A percentile compares a stretch with the other conserved stretches of the same genome.
phyloP scores from a whole-genome alignment of 1,140 invertebrate genomes.

The Orchesella cincta region DNA sequence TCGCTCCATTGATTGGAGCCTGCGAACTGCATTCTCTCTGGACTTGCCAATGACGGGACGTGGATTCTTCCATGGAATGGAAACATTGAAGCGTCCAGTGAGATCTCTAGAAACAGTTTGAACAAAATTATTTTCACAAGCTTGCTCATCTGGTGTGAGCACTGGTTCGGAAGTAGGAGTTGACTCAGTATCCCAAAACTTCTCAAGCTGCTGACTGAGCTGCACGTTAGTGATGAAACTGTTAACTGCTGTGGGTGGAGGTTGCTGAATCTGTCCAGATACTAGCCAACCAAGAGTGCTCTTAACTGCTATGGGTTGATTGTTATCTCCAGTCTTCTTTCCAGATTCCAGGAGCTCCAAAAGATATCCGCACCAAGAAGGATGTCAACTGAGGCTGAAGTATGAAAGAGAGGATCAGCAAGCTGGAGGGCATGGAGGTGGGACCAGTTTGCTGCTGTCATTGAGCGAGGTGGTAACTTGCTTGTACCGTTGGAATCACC shows the following conservation, averaged over 20 bases:
- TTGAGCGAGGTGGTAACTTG: not conserved
- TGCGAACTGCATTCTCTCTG: not conserved
- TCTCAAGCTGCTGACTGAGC: not conserved
- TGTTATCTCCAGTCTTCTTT: not conserved
- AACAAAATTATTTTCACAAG: not conserved
- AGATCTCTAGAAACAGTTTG: not conserved
- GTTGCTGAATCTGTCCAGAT: not conserved
- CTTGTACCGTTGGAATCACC: not conserved
- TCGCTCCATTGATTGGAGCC: not conserved
- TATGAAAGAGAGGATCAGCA: not conserved
- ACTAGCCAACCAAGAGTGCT: not conserved
- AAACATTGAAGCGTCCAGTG: not conserved
- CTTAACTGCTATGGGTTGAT: not conserved
- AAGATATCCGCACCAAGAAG: not conserved
- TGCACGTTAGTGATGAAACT: not conserved
- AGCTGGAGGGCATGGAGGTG: not conserved
- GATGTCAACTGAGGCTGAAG: not conserved
- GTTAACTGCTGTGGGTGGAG: not conserved
- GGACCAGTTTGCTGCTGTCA: not conserved
- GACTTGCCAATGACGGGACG: not conserved
- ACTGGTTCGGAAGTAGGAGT: too few species aligned
- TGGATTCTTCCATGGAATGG: not conserved
- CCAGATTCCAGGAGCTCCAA: not conserved
- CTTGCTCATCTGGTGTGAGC: not conserved
- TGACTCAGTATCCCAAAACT: constrained; percentile 15